A percentile compares a stretch with the other conserved stretches of the same genome.
phyloP scores from a whole-genome alignment of 2,888 invertebrate species.

The Gandaritis pyraliata region DNA sequence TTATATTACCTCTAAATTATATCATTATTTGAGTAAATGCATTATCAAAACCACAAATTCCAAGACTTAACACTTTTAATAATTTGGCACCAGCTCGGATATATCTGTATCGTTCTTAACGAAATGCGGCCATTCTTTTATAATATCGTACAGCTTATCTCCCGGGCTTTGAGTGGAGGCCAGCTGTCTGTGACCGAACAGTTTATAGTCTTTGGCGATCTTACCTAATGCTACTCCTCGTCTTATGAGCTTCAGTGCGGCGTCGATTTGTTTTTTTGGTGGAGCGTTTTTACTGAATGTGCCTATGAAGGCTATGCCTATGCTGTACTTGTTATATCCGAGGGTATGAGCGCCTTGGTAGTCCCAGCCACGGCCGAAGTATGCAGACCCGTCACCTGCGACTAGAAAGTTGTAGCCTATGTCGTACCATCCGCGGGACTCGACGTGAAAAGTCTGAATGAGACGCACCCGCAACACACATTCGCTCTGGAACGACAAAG shows the following conservation, averaged over 20 bases:
- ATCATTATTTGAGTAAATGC: slow-evolving; percentile 19
- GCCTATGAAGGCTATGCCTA: slow-evolving; percentile 90
- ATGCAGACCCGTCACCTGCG: slow-evolving; percentile 90
- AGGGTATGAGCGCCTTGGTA: slow-evolving; percentile 88
- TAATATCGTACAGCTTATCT: slow-evolving; percentile 84
- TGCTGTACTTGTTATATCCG: slow-evolving; percentile 86
- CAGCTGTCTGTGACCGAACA: slow-evolving; percentile 88
- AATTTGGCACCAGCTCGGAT: slow-evolving; percentile 57
- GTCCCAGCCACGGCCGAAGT: slow-evolving; percentile 91
- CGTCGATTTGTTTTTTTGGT: slow-evolving; percentile 82
- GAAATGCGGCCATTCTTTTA: slow-evolving; percentile 89
- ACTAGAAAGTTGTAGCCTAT: slow-evolving; percentile 92
- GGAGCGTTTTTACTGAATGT: slow-evolving; percentile 85
- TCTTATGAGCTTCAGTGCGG: slow-evolving; percentile 85
- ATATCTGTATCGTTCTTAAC: slow-evolving; percentile 61
- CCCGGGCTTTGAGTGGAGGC: slow-evolving; percentile 89
- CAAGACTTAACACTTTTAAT: slow-evolving; percentile 43
- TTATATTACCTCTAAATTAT: not conserved
- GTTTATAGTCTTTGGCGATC: slow-evolving; percentile 85
- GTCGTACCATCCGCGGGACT: slow-evolving; percentile 85
- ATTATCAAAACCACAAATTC: slow-evolving; percentile 23
- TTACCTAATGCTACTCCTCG: slow-evolving; percentile 86
- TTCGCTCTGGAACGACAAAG: slow-evolving; percentile 67
- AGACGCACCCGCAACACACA: slow-evolving; percentile 85
- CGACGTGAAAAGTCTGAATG: slow-evolving; percentile 89